Conservation (phyloP, 2,888 invertebrate genomes). For the Hirudinaria manillensis region DNA sequence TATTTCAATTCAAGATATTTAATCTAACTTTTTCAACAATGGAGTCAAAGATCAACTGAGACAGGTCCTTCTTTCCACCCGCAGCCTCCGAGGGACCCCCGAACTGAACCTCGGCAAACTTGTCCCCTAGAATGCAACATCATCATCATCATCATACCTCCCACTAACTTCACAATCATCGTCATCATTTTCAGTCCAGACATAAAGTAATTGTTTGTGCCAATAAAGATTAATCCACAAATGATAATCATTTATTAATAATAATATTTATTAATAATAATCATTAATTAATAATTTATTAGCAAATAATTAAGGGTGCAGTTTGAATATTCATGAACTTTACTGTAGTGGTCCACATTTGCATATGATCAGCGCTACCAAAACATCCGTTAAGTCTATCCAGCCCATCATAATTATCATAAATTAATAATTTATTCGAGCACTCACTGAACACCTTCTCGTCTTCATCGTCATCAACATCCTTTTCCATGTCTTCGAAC, state of each 20-base stretch:
- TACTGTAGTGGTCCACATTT: neutral
- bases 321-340: neutral
- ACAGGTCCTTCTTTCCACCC: neutral
- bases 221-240: too few relatives aligned
- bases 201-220: too few relatives aligned
- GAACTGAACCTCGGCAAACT: constrained; percentile 9
- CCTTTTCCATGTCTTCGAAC: constrained; percentile 17
- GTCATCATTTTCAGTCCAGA: too few relatives aligned
- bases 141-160: neutral
- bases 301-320: neutral
- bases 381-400: neutral
- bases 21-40: constrained; percentile 18
- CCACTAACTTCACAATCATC: neutral
- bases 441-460: neutral
- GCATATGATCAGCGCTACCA: neutral
- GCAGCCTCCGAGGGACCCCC: neutral
- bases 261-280: neutral
- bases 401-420: neutral
- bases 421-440: neutral
- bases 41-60: constrained; percentile 24
- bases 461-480: constrained; percentile 12
- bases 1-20: neutral
- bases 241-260: too few relatives aligned
- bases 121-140: neutral
- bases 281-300: too few relatives aligned